Evolutionary conservation across 2,113 vertebrate genomes (phyloP).

Genomic region (Brachypodius melanocephalos): DNA sequence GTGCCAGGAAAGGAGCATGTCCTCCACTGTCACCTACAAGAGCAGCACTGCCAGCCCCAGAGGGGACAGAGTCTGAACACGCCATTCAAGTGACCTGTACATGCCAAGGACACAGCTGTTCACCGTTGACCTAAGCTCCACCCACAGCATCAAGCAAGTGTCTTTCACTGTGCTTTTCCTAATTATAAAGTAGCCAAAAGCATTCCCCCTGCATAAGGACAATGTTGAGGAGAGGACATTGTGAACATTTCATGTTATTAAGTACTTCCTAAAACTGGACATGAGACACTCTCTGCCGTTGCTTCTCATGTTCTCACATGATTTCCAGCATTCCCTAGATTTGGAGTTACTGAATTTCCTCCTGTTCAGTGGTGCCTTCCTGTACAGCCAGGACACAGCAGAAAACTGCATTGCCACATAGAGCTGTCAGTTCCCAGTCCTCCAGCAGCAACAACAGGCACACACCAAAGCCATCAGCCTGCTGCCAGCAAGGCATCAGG

Average conservation of each 20-base stretch:
- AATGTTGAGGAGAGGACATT: not conserved
- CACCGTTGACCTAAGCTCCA: not conserved
- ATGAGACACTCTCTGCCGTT: not conserved
- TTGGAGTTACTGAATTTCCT: not conserved
- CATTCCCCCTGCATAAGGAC: not conserved
- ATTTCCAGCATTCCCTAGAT: not conserved
- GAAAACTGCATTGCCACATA: not conserved
- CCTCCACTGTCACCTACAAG: not conserved
- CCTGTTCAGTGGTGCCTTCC: not conserved
- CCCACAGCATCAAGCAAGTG: not conserved
- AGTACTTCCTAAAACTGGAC: not conserved
- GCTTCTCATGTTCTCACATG: not conserved
- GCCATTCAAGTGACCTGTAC: accelerated
- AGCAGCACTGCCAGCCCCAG: not conserved
- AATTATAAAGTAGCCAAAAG: not conserved
- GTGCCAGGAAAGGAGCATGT: accelerated
- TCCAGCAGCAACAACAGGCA: not conserved
- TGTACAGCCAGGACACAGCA: not conserved
- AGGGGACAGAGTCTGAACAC: not conserved
- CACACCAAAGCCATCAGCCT: not conserved
- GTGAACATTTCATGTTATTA: not conserved
- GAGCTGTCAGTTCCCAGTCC: not conserved
- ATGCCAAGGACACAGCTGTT: not conserved
- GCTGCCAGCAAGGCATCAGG: not conserved
- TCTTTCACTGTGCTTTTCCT: not conserved